A percentile compares a stretch with the other conserved stretches of the same genome.
phyloP scores from a whole-genome alignment of 2,888 invertebrate species.

The Eupithecia abbreviata region DNA sequence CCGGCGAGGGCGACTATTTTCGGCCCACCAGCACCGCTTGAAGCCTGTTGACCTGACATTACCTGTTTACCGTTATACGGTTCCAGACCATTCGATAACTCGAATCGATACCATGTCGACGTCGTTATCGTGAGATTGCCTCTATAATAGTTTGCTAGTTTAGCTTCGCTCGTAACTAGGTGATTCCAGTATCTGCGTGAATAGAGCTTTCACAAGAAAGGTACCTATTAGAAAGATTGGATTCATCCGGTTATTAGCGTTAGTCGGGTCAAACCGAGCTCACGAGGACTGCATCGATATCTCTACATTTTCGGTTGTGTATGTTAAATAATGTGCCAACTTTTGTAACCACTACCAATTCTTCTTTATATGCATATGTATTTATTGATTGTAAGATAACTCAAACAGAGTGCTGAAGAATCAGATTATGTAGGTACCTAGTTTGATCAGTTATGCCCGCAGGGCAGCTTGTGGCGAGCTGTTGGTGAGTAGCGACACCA shows the following conservation, averaged over 20 bases:
- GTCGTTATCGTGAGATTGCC: constrained; percentile 28
- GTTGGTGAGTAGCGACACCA: too few relatives aligned
- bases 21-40: neutral
- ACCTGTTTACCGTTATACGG: constrained; percentile 1
- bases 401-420: too few relatives aligned
- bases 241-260: neutral
- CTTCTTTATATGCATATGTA: too few relatives aligned
- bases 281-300: neutral
- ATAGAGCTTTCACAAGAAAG: neutral
- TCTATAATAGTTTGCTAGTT: constrained; percentile 21
- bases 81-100: constrained; percentile 12
- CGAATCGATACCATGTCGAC: constrained; percentile 16
- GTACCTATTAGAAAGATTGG: too few relatives aligned
- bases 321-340: too few relatives aligned
- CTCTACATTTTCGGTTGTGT: neutral
- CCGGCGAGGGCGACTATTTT: neutral
- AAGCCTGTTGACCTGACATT: neutral
- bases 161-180: constrained; percentile 20
- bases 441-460: too few relatives aligned
- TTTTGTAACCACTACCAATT: too few relatives aligned
- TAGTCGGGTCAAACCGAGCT: neutral
- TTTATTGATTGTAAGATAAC: too few relatives aligned
- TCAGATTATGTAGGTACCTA: too few relatives aligned
- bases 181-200: neutral
- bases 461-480: too few relatives aligned